Evolutionary conservation across 2,113 vertebrate genomes (phyloP).

Genomic region (Motacilla tschutschensis): DNA sequence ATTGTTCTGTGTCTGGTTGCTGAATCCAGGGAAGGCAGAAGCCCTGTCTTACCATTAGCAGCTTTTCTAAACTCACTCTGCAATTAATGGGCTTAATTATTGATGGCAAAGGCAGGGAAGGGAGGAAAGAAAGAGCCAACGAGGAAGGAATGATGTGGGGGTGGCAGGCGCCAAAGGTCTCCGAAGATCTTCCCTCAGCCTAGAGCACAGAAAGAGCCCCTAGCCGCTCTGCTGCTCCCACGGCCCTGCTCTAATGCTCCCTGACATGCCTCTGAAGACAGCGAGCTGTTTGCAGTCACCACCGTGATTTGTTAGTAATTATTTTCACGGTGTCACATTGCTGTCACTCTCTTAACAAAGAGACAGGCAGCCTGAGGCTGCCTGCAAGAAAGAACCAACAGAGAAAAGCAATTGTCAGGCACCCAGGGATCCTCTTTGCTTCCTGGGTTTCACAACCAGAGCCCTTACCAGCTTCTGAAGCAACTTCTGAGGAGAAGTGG

Average conservation of each 20-base stretch:
- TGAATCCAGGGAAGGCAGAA: conserved; percentile 4
- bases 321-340: conserved; percentile 98
- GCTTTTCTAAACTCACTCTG: conserved; percentile 1
- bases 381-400: conserved; percentile 76
- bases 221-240: conserved; percentile 52
- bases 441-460: conserved; percentile 65
- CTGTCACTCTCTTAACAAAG: conserved; percentile 95
- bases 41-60: not conserved
- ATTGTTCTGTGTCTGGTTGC: not conserved
- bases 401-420: conserved; percentile 76
- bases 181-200: conserved; percentile 28
- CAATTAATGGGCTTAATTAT: conserved; percentile 46
- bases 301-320: conserved; percentile 99
- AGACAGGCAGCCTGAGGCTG: conserved; percentile 84
- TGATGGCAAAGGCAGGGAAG: conserved; percentile 21
- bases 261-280: conserved; percentile 97
- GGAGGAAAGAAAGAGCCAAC: conserved; percentile 1
- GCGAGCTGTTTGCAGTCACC: conserved; percentile 98
- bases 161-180: conserved; percentile 42
- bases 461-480: conserved; percentile 66
- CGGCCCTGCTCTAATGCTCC: conserved; percentile 91
- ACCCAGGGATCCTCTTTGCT: conserved; percentile 74
- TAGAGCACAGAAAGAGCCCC: conserved; percentile 45
- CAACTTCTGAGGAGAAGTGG: conserved; percentile 65
- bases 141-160: conserved; percentile 15